Percentiles rank a stretch among this genome's conserved stretches.
These are phyloP conservation scores for Oscheius sp. DNA, from an alignment of 2,888 invertebrate genomes.

Conservation along the genomic window DNA sequence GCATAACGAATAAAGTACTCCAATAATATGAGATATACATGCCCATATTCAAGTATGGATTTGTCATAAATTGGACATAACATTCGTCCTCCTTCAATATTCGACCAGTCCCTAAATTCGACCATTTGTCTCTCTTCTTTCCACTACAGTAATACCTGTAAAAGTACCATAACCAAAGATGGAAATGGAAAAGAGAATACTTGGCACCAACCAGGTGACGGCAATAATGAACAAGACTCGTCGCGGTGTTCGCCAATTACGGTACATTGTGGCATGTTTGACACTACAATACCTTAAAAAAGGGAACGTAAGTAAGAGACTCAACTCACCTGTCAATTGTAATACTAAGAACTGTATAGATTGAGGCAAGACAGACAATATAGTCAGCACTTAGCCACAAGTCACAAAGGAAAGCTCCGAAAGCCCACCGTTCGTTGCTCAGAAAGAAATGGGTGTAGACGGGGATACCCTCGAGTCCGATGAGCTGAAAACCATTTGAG, in stretches of 20 bases:
- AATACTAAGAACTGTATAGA: slow-evolving; percentile 97
- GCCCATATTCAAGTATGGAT: slow-evolving; percentile 93
- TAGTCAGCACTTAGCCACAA: slow-evolving; percentile 98
- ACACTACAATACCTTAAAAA: slow-evolving; percentile 87
- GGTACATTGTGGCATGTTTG: slow-evolving; percentile 94
- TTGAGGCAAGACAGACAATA: slow-evolving; percentile 95
- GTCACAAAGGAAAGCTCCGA: slow-evolving; percentile 94
- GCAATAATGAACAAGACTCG: slow-evolving; percentile 70
- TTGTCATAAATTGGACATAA: slow-evolving; percentile 85
- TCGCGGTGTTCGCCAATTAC: slow-evolving; percentile 83
- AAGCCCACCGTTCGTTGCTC: slow-evolving; percentile 87
- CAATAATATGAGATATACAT: slow-evolving; percentile 83
- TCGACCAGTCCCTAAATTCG: slow-evolving; percentile 79
- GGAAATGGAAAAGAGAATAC: slow-evolving; percentile 93
- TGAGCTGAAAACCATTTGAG: slow-evolving; percentile 78
- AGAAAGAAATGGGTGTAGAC: slow-evolving; percentile 97
- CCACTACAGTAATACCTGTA: slow-evolving; percentile 80
- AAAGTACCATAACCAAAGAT: slow-evolving; percentile 99
- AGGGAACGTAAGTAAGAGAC: too few relatives aligned
- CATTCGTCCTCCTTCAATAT: slow-evolving; percentile 68
- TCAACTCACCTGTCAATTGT: slow-evolving; percentile 87
- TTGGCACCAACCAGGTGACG: slow-evolving; percentile 80
- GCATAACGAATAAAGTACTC: slow-evolving; percentile 94
- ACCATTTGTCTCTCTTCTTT: neutral
- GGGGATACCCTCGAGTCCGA: slow-evolving; percentile 97